Base-by-base conservation (phyloP, 2,113 vertebrate species). In the Paradoxurus hermaphroditus region DNA sequence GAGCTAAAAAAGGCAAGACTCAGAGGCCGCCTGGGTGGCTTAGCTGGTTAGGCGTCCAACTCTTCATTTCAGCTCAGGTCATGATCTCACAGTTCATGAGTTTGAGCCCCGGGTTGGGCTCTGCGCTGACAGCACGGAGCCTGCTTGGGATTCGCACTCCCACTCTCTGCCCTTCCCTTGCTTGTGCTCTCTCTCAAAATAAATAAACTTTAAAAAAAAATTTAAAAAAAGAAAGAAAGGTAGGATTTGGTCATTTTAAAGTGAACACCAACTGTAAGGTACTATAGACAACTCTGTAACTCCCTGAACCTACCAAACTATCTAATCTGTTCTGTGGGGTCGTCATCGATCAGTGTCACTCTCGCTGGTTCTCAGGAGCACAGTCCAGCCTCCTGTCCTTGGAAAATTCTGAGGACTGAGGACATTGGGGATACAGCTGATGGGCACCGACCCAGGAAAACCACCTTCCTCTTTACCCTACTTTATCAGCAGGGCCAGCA, bases 401-500 rank as follows among this genome's bases (percentile, higher is more conserved):
- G 93, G 29, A 62, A 51, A 56, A 75, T 21, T 62, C 62, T 4
- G 0, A 79, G n/a, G 8, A 36, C 67, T 29, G 11, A 27, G 67
- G 46, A 79, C 29, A 25, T 0, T 0, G 39, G n/a, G 36, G 65
- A 10, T 2, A 1, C 2, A 41, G 53, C 41, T 68, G 62, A 79
- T 5, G 44, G 49, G 41, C n/a, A 7, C 21, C 31, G 85, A 44
- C 14, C 65, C 10, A 68, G 68, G 41, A 75, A 94, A 75, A 75
- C 15, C 56, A 29, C 10, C 36, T n/a, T 68, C 62, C 34, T 36
- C 59, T 46, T 92, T 5, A 27, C 9, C 25, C 46, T 15, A 51
- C 65, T 72, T 75, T 46, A 70, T 29, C 81, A 84, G 36, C 68
- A 92, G 44, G 68, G 36, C 23, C 21, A 9, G 41, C 29, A 46